Conservation (phyloP, 2,113 vertebrate genomes). For the Hemicordylus capensis region DNA sequence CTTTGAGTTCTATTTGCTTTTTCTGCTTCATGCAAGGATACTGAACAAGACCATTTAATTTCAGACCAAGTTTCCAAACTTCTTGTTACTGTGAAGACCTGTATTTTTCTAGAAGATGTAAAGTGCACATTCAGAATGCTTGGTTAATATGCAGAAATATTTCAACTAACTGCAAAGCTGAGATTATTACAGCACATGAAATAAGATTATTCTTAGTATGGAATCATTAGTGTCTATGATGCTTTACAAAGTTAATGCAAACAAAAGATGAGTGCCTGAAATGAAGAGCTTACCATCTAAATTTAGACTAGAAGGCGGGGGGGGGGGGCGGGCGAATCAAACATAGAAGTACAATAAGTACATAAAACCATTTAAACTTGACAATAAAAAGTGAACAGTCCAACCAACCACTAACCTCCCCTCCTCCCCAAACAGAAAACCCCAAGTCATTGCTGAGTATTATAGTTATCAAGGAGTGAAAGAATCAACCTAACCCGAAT, state of each 20-base stretch:
- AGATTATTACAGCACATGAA: neutral
- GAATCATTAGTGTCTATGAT: too few species aligned
- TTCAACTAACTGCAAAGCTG: neutral
- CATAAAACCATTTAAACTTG: neutral
- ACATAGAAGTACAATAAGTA: neutral
- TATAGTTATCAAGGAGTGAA: too few species aligned
- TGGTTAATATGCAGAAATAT: neutral
- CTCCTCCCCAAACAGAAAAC: too few species aligned
- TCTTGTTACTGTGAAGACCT: too few species aligned
- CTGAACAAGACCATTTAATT: neutral
- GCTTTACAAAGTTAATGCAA: neutral
- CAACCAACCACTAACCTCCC: too few species aligned
- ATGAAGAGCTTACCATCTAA: neutral
- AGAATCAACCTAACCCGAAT: too few species aligned
- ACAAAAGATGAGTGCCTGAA: neutral
- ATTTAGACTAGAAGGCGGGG: neutral
- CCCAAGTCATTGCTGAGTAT: too few species aligned
- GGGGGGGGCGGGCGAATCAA: neutral
- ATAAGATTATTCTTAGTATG: neutral
- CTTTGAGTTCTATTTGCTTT: neutral
- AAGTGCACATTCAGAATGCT: neutral
- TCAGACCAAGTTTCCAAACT: neutral
- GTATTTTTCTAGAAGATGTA: too few species aligned
- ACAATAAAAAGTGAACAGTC: neutral
- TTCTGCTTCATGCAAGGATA: neutral